Percentiles rank a stretch among this genome's conserved stretches.
phyloP scores from a whole-genome alignment of 2,797 vertebrate species.

The Labroides dimidiatus region DNA sequence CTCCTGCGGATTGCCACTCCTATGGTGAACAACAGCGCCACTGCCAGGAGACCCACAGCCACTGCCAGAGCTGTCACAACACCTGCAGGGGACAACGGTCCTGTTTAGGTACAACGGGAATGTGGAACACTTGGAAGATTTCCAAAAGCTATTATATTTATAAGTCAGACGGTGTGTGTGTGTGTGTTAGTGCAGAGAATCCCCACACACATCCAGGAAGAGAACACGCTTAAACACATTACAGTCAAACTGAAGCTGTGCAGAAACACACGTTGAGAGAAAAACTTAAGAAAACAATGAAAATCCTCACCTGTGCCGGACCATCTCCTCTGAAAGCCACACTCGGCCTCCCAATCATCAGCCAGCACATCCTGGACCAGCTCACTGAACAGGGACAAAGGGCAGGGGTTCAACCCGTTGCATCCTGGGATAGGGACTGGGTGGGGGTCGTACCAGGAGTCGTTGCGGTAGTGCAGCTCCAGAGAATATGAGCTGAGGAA shows the following conservation, averaged over 20 bases:
- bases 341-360: conserved; percentile 86
- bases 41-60: conserved; percentile 74
- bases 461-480: conserved; percentile 90
- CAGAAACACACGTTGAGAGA: not conserved
- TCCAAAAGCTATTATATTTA: conserved; percentile 31
- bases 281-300: not conserved
- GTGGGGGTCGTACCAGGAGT: conserved; percentile 83
- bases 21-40: conserved; percentile 79
- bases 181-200: conserved; percentile 1
- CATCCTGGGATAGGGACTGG: conserved; percentile 87
- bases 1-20: conserved; percentile 64
- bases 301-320: conserved; percentile 65
- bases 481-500: conserved; percentile 84
- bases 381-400: conserved; percentile 83
- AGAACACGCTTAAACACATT: conserved; percentile 17
- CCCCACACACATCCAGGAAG: conserved; percentile 1
- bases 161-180: conserved; percentile 21
- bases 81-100: conserved; percentile 57
- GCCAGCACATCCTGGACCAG: conserved; percentile 83
- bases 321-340: conserved; percentile 69
- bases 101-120: conserved; percentile 22
- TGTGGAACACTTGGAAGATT: conserved; percentile 26
- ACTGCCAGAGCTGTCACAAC: conserved; percentile 75
- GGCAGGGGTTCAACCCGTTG: conserved; percentile 81
- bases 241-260: not conserved